Percentiles rank a stretch among this genome's conserved stretches.
Evolutionary conservation across 2,888 invertebrate genomes (phyloP).

Genomic region (Biston betularia): DNA sequence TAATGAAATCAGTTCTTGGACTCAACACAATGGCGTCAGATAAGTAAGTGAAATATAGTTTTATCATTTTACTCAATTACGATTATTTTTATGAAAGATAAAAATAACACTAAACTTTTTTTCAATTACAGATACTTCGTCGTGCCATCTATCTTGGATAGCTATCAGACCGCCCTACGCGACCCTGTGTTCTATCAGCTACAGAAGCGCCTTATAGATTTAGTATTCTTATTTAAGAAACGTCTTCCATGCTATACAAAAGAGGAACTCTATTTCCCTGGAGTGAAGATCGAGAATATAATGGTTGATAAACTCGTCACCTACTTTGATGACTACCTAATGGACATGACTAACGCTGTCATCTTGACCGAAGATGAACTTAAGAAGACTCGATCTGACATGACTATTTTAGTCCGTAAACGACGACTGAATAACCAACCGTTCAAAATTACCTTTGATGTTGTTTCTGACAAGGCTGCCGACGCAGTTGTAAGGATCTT

Average conservation of each 20-base stretch:
- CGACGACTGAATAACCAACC: slow-evolving; percentile 88
- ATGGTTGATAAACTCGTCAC: slow-evolving; percentile 88
- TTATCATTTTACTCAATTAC: neutral
- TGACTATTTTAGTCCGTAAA: slow-evolving; percentile 85
- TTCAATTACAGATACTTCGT: slow-evolving; percentile 78
- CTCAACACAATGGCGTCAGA: slow-evolving; percentile 67
- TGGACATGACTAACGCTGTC: slow-evolving; percentile 87
- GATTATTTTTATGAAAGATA: no score
- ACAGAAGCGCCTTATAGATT: slow-evolving; percentile 86
- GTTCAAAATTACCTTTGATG: slow-evolving; percentile 85
- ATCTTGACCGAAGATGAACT: slow-evolving; percentile 77
- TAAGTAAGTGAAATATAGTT: slow-evolving; percentile 62
- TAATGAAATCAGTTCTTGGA: slow-evolving; percentile 82
- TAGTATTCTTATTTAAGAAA: slow-evolving; percentile 86
- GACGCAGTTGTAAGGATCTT: slow-evolving; percentile 89
- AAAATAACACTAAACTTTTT: slow-evolving; percentile 6
- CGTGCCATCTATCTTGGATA: slow-evolving; percentile 87
- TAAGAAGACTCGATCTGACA: slow-evolving; percentile 78
- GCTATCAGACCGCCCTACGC: slow-evolving; percentile 88
- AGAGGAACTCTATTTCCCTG: slow-evolving; percentile 87
- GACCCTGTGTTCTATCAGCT: slow-evolving; percentile 91
- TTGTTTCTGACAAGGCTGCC: slow-evolving; percentile 84
- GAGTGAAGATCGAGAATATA: slow-evolving; percentile 88
- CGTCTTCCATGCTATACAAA: slow-evolving; percentile 86
- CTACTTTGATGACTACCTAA: slow-evolving; percentile 88